phyloP scores from a whole-genome alignment of 2,888 invertebrate species.

The Callinectes sapidus region DNA sequence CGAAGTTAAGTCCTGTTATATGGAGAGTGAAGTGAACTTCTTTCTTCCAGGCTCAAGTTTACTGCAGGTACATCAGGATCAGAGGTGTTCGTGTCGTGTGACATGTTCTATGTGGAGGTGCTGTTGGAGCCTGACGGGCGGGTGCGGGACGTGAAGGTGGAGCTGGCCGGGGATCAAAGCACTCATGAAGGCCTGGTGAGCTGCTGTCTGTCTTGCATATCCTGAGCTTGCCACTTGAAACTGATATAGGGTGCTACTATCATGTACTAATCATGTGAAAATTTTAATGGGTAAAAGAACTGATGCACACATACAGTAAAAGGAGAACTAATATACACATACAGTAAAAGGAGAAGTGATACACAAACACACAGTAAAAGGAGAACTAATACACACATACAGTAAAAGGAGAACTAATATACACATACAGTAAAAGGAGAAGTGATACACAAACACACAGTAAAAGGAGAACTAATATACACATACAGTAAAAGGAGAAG shows the following conservation, averaged over 20 bases:
- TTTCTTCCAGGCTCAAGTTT: constrained; percentile 84
- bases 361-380: no score
- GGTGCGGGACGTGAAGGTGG: constrained; percentile 92
- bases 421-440: no score
- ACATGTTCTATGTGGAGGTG: constrained; percentile 97
- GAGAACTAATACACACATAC: no score
- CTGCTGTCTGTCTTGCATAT: background rate
- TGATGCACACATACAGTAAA: no score
- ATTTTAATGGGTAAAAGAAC: no score
- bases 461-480: no score
- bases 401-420: no score
- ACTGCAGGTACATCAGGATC: constrained; percentile 88
- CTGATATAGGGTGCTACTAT: background rate
- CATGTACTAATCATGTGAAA: no score
- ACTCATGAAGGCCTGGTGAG: constrained; percentile 68
- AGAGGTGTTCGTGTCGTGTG: constrained; percentile 92
- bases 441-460: no score
- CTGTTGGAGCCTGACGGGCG: constrained; percentile 88
- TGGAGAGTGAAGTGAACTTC: background rate
- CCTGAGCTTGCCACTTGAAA: constrained; percentile 10
- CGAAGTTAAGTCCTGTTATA: background rate
- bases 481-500: no score
- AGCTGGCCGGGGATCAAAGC: constrained; percentile 77
- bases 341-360: no score
- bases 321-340: no score